A percentile compares a stretch with the other conserved stretches of the same genome.
Evolutionary conservation across 2,113 vertebrate genomes (phyloP).

Genomic region (Engystomops pustulosus): DNA sequence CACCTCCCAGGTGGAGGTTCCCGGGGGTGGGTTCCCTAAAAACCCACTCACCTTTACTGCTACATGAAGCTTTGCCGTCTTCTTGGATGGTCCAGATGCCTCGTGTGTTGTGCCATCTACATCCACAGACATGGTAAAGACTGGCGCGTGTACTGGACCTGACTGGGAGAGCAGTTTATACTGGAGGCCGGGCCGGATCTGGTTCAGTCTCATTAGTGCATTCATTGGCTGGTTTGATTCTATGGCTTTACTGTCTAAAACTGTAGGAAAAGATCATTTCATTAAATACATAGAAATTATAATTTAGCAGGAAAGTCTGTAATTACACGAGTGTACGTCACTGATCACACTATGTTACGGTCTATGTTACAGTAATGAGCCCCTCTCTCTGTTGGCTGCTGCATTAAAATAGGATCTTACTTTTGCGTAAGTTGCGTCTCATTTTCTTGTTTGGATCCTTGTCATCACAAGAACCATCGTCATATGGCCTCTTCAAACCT

Average conservation of each 20-base stretch:
- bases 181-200: constrained; percentile 97
- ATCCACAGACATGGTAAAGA: constrained; percentile 99
- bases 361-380: too few relatives aligned
- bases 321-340: too few relatives aligned
- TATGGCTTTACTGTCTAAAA: constrained; percentile 98
- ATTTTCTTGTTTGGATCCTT: constrained; percentile 99
- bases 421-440: constrained; percentile 97
- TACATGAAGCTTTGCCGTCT: constrained; percentile 97
- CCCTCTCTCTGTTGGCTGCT: too few relatives aligned
- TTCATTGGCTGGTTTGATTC: constrained; percentile 96
- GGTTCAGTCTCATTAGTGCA: constrained; percentile 97
- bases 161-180: constrained; percentile 98
- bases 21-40: too few relatives aligned
- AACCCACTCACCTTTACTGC: constrained; percentile 92
- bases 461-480: constrained; percentile 90
- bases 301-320: background rate
- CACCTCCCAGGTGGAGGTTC: too few relatives aligned
- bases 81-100: constrained; percentile 97
- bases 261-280: constrained; percentile 68
- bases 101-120: constrained; percentile 94
- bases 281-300: background rate
- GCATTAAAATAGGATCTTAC: constrained; percentile 72
- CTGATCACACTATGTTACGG: background rate
- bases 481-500: constrained; percentile 93
- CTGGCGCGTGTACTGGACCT: constrained; percentile 95